phyloP scores from a whole-genome alignment of 2,113 vertebrate species.

The Telmatochromis sp. region DNA sequence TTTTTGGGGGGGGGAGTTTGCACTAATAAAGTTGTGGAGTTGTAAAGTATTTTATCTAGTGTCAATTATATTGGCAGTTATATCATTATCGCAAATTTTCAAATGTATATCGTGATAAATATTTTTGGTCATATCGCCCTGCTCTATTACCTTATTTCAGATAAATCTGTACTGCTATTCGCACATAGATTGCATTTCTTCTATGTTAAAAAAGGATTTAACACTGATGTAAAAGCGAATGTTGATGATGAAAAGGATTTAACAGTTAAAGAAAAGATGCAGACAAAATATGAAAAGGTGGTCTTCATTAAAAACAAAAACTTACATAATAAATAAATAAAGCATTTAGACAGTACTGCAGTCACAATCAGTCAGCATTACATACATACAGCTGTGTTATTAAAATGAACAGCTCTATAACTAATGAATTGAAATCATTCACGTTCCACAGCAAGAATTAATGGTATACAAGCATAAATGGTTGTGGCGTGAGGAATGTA shows the following conservation, averaged over 20 bases:
- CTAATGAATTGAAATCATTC: neutral
- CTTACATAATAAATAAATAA: neutral
- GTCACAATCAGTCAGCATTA: neutral
- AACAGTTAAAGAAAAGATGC: neutral
- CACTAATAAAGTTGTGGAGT: neutral
- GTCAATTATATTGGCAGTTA: neutral
- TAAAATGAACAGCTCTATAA: neutral
- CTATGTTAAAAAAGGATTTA: neutral
- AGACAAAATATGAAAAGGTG: neutral
- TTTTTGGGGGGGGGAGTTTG: fast-evolving
- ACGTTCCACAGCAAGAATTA: neutral
- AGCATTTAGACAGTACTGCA: neutral
- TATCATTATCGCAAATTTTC: neutral
- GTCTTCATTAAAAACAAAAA: neutral
- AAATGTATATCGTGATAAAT: neutral
- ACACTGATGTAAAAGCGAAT: neutral
- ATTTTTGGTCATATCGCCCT: neutral
- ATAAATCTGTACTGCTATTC: neutral
- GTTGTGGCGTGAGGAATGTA: neutral
- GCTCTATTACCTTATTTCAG: neutral
- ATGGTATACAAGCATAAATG: neutral
- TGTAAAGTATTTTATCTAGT: neutral
- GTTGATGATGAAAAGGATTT: neutral
- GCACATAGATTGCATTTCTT: neutral
- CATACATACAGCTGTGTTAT: neutral